Conservation (phyloP, 2,797 vertebrate genomes). For the Platyrinchus mystaceus region DNA sequence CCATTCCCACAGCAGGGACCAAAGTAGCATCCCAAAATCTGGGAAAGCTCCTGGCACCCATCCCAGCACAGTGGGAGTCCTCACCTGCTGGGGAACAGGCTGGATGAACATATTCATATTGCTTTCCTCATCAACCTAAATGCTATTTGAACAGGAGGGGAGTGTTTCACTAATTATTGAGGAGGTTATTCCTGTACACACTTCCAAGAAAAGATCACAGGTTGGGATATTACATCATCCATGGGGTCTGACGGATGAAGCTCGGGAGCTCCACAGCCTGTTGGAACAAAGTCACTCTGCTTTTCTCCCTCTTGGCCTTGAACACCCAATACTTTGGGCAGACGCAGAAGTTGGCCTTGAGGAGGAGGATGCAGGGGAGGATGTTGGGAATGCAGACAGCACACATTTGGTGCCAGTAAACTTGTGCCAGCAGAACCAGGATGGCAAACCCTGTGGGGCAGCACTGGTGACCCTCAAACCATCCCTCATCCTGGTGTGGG, state of each 20-base stretch:
- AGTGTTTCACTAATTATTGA: neutral
- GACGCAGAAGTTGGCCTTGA: neutral
- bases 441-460: neutral
- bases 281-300: neutral
- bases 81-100: neutral
- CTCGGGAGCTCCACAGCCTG: rapidly evolving
- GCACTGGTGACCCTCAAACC: neutral
- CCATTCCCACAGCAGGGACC: neutral
- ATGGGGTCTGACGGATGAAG: rapidly evolving
- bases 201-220: neutral
- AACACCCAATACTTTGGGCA: neutral
- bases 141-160: rapidly evolving
- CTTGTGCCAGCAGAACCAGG: neutral
- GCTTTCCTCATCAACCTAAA: neutral
- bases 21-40: neutral
- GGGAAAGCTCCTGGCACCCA: neutral
- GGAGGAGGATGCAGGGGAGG: neutral
- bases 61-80: rapidly evolving
- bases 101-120: neutral
- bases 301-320: neutral
- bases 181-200: neutral
- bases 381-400: neutral
- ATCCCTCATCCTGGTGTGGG: rapidly evolving
- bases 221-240: neutral
- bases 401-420: neutral